Conservation (phyloP, 2,797 vertebrate species). For the Vireo griseus region DNA sequence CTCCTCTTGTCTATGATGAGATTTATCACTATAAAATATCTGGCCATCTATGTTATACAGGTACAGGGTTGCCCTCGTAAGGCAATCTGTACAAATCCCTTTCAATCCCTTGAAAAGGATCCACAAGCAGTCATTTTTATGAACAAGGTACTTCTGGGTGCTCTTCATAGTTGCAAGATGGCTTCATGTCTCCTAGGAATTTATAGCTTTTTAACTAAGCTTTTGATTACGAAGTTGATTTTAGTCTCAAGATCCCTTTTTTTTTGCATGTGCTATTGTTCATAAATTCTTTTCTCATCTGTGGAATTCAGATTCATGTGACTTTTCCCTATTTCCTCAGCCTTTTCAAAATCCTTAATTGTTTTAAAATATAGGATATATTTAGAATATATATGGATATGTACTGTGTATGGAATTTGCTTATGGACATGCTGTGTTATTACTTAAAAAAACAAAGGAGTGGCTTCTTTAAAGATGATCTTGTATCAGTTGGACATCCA, state of each 20-base stretch:
- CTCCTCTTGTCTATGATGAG: not conserved
- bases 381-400: not conserved
- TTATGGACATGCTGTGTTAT: not conserved
- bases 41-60: not conserved
- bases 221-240: constrained; percentile 61
- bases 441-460: not conserved
- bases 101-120: not conserved
- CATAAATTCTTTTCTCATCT: constrained; percentile 57
- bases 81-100: not conserved
- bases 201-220: constrained; percentile 17
- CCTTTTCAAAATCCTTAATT: not conserved
- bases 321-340: constrained; percentile 12
- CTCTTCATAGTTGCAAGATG: not conserved
- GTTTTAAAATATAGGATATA: not conserved
- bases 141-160: not conserved
- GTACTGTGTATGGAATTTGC: not conserved
- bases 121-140: not conserved
- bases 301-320: constrained; percentile 43
- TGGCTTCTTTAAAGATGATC: not conserved
- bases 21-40: not conserved
- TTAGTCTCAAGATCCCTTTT: constrained; percentile 57
- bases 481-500: not conserved
- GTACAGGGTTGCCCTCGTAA: not conserved
- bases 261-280: constrained; percentile 55
- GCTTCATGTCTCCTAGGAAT: not conserved